Evolutionary conservation across 64 coral and sea anemone genomes (phyloP), one percentile per base, ranked within the genome.

Genomic region (Montipora sp.): DNA sequence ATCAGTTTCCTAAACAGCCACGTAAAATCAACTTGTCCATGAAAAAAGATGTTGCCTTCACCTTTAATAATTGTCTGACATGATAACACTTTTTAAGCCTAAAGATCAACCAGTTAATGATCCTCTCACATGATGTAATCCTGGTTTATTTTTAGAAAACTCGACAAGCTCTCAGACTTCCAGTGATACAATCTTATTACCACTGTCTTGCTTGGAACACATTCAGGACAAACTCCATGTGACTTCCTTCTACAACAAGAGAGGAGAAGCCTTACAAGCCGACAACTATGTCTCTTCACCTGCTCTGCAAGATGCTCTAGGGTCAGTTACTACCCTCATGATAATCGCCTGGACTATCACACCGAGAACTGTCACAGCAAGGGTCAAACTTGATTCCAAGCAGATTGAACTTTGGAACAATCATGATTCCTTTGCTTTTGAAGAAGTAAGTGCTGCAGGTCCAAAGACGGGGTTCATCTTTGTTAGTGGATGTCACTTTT

Each of bases 341-440:
- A 58, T 91, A 27, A 69, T 91, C 57, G 89, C 77, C 12, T 91
- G 77, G 61, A 80, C 79, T 24, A 72, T 91, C 15, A 82, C 89
- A 70, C 58, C 77, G 1, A 91, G 68, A 79, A 61, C 78, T 23
- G 3, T 91, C 19, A 91, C 77, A 57, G 89, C 77, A 70, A 79
- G 89, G 36, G 89, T 91, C n/a, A 71, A 79, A 73, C 67, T 91
- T 3, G 82, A 11, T 49, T 68, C 47, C 27, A 16, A 69, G 19
- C 89, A 91, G 16, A 59, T 57, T 48, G 48, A 72, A 49, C 69
- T 91, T 21, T 91, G 78, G 77, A 7, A 19, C 11, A 55, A 73
- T 15, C 8, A 45, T 24, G 15, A 77, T 80, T 81, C 59, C 11
- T 11, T 11, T 4, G 19, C 20, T 57, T 49, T 13, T 1, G 43